A percentile compares a stretch with the other conserved stretches of the same genome.
Conservation (phyloP, 1,140 invertebrate species). For the Lucilia cuprina region DNA sequence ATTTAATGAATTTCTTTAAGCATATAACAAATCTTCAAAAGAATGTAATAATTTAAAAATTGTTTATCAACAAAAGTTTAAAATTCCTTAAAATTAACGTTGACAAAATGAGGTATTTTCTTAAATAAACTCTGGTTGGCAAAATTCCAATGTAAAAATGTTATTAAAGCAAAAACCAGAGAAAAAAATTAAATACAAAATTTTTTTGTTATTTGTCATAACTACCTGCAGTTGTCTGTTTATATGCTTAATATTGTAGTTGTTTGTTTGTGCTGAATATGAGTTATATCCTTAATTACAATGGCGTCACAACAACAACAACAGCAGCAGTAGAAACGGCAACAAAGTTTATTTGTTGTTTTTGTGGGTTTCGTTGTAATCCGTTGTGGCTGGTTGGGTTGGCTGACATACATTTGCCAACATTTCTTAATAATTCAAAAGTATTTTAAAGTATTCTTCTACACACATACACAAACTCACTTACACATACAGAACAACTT, state of each 20-base stretch:
- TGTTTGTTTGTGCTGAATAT: slow-evolving; percentile 36
- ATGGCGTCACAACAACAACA: background rate
- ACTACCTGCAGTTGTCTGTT: background rate
- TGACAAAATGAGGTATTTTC: too few species aligned
- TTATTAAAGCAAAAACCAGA: background rate
- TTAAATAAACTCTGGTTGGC: background rate
- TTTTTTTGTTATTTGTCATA: background rate
- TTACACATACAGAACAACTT: too few species aligned
- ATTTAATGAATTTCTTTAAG: too few species aligned
- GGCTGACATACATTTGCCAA: too few species aligned
- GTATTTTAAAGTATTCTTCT: too few species aligned
- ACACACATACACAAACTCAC: too few species aligned
- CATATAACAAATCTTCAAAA: too few species aligned
- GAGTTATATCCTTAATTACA: slow-evolving; percentile 43
- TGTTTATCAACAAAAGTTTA: too few species aligned
- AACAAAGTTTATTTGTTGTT: background rate
- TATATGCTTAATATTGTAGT: background rate
- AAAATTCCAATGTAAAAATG: background rate
- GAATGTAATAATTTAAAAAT: too few species aligned
- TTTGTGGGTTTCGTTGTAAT: background rate
- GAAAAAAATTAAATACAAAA: background rate
- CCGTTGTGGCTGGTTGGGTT: background rate
- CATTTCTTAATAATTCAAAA: too few species aligned
- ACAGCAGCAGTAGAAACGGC: background rate
- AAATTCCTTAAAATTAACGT: too few species aligned